Base-by-base conservation (phyloP, 1,140 invertebrate genomes). In the Aporrectodea caliginosa region DNA sequence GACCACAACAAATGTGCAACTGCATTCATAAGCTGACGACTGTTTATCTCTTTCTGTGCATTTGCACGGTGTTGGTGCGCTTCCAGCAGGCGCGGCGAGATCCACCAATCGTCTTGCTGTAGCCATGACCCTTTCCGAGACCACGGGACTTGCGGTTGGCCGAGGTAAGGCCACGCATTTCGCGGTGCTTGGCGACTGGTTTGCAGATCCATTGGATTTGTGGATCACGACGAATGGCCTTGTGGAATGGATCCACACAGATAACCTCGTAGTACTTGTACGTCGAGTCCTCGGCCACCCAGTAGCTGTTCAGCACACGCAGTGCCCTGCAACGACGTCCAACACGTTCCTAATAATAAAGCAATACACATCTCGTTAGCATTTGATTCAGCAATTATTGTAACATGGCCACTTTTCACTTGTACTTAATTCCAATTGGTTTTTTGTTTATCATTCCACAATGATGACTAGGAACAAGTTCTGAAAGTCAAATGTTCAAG, bases 121-220 rank as follows among this genome's bases (percentile, higher is more conserved):
- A 99, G 79, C 93, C 91, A 86, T 97, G 94, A 82, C 98, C 97
- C 88, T 99, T 98, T 83, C 98, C 98, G 81, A 99, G 91, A 84
- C 98, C 98, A 83, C 98, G 92, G 0, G 97, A 98, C 84, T 96
- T 98, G 84, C 93, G 93, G 29, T 96, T 96, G 73, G 96, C 95
- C 0, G 97, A 98, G 0, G 98, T 99, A 82, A 98, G 93, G 78
- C 98, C 98, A 86, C 98, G 94, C 84, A 98, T 90, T 90, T 99
- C 98, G 85, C 98, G 93, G 88, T 99, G 98, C 89, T 99, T 99
- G 88, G 98, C 96, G 1, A 98, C 96, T 33, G 97, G 91, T 76
- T 97, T 93, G 85, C 95, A 97, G 69, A 99, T 93, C 98, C 98
- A 99, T 90, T 99, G 97, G 84, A 95, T 92, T 88, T 98, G 96